These are phyloP conservation scores for Heteromyza rotundicornis DNA, from an alignment of 2,888 invertebrate genomes.

Conservation along the genomic window DNA sequence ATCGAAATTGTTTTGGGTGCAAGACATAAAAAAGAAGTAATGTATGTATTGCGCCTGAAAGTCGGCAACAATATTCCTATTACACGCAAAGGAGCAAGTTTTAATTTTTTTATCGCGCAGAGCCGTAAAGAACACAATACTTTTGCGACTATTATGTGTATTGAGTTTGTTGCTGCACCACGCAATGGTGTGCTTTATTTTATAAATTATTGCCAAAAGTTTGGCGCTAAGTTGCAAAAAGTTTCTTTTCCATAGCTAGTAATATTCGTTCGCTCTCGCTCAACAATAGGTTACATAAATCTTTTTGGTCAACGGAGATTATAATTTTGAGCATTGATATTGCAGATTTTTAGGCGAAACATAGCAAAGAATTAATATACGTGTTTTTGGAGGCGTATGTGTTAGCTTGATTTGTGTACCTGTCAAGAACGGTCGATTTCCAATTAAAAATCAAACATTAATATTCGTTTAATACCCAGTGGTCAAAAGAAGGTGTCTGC, in stretches of 20 bases:
- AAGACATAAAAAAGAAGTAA: not conserved
- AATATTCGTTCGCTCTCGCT: not conserved
- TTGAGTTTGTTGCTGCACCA: slow-evolving; percentile 34
- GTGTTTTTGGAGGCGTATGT: no score
- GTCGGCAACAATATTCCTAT: slow-evolving; percentile 28
- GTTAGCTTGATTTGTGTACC: not conserved
- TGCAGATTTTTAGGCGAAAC: slow-evolving; percentile 46
- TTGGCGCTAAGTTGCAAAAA: slow-evolving; percentile 56
- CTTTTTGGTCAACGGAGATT: slow-evolving; percentile 55
- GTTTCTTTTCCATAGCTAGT: slow-evolving; percentile 50
- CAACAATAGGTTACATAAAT: slow-evolving; percentile 49
- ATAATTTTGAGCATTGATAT: slow-evolving; percentile 33
- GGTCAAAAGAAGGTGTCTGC: no score
- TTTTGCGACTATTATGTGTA: slow-evolving; percentile 38
- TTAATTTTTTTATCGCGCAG: slow-evolving; percentile 48
- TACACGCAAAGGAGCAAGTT: slow-evolving; percentile 50
- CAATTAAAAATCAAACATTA: no score
- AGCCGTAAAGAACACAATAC: slow-evolving; percentile 29
- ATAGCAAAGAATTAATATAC: no score
- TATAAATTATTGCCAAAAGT: slow-evolving; percentile 58
- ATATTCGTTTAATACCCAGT: no score
- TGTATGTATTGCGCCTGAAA: slow-evolving; percentile 22
- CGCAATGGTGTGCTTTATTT: slow-evolving; percentile 32
- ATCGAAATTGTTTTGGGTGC: slow-evolving; percentile 19
- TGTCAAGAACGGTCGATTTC: no score